Base-by-base conservation (phyloP, 2,888 invertebrate species). In the Agrotis puta region DNA sequence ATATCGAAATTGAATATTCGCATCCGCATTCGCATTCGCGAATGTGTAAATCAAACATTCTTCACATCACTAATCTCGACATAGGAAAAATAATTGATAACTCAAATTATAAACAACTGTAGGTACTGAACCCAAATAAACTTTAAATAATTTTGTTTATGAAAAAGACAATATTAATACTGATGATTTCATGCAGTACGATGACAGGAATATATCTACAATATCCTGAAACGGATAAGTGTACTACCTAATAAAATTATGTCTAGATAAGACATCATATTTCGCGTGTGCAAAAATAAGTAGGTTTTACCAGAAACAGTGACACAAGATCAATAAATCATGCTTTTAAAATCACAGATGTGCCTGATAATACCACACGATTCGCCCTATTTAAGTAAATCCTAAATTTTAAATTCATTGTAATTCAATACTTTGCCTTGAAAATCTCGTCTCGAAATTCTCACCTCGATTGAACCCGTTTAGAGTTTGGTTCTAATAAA, bases 401-500 rank as follows among this genome's bases (percentile, higher is more conserved):
- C 39, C 39, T 39, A 39, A 39, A 74, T 71, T 64, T 56, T 33
- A 69, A 76, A 73, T 73, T 82, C 27, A 27, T 64, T 64, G 70
- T 77, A 78, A 82, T 71, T 68, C 73, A 79, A 82, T 81, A 77
- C 79, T 77, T 74, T 76, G 74, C 71, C 56, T 79, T 78, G 61
- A 79, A 83, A 86, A 80, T 86, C 75, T 88, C 88, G 85, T 87
- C 88, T 88, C 84, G 77, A 85, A 87, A 84, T 86, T 84, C 88
- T 87, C 88, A 88, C 89, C 89, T 91, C 89, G 93, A 92, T 92
- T 93, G 92, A 93, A 93, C 92, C 88, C 92, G 92, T 91, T 92
- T 91, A 91, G 88, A 91, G 90, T 91, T 91, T 90, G 90, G 89
- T 89, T 93, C 90, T 91, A 91, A 94, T 93, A 95, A 95, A 94